phyloP scores from a whole-genome alignment of 2,888 invertebrate genomes.

The Hofmannophila pseudospretella region DNA sequence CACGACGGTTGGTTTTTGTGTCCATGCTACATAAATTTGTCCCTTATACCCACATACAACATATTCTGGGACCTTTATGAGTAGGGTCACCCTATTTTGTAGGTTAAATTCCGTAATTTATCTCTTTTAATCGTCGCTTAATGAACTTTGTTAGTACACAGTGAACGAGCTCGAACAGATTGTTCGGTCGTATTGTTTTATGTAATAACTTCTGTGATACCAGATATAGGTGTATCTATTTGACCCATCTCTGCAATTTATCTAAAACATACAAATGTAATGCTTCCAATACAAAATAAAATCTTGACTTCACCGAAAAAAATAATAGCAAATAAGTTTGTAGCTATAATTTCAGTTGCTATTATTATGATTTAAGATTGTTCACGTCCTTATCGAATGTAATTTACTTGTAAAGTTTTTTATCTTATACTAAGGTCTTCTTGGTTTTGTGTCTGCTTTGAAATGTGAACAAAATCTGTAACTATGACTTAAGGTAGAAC shows the following conservation, averaged over 20 bases:
- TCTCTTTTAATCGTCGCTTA: conserved; percentile 61
- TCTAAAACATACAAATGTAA: not conserved
- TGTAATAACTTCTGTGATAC: conserved; percentile 9
- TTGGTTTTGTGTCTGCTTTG: too few relatives aligned
- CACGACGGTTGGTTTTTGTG: conserved; percentile 54
- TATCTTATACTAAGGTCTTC: too few relatives aligned
- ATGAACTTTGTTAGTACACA: conserved; percentile 47
- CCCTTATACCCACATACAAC: conserved; percentile 50
- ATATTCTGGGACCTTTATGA: conserved; percentile 64
- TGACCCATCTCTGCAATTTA: conserved; percentile 1
- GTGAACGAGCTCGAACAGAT: conserved; percentile 26
- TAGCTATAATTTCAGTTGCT: too few relatives aligned
- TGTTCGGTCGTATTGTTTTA: conserved; percentile 18
- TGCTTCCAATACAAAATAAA: too few relatives aligned
- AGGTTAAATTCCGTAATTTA: conserved; percentile 59
- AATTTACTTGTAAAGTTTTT: too few relatives aligned
- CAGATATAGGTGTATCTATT: conserved; percentile 4
- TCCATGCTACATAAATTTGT: conserved; percentile 59
- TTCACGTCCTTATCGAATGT: too few relatives aligned
- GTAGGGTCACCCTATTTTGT: conserved; percentile 54
- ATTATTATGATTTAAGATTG: too few relatives aligned
- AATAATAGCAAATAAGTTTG: too few relatives aligned
- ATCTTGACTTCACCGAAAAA: too few relatives aligned
- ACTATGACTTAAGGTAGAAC: too few relatives aligned
- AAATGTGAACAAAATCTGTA: too few relatives aligned